Percentiles rank a stretch among this genome's conserved stretches.
Conservation (phyloP, 2,113 vertebrate species). For the Xiphophorus maculatus region DNA sequence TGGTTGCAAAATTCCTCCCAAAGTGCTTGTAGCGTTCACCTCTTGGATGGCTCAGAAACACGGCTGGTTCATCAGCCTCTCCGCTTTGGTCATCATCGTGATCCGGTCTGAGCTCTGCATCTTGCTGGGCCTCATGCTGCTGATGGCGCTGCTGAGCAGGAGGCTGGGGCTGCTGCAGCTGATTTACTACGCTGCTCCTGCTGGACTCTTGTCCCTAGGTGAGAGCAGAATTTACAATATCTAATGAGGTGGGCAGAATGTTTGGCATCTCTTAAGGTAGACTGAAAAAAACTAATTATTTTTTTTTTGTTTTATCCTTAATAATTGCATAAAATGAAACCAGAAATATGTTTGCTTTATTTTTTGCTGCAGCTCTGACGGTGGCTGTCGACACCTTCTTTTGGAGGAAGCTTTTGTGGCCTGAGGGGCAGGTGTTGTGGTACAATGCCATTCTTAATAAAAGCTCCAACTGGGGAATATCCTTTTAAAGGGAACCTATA, state of each 20-base stretch:
- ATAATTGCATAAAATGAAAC: not conserved
- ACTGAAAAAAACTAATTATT: not conserved
- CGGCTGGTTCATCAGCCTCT: slow-evolving; percentile 86
- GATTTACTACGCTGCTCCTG: slow-evolving; percentile 84
- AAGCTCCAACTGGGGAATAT: slow-evolving; percentile 98
- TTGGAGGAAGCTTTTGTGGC: slow-evolving; percentile 90
- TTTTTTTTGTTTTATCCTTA: not conserved
- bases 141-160: slow-evolving; percentile 81
- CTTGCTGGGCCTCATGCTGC: slow-evolving; percentile 88
- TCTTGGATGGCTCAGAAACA: slow-evolving; percentile 90
- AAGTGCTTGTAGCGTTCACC: slow-evolving; percentile 87
- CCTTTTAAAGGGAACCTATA: slow-evolving; percentile 73
- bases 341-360: not conserved
- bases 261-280: not conserved
- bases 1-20: not conserved
- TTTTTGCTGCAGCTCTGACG: slow-evolving; percentile 82
- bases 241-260: not conserved
- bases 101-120: slow-evolving; percentile 92
- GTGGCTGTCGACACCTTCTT: slow-evolving; percentile 90
- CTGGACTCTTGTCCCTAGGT: slow-evolving; percentile 88
- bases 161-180: slow-evolving; percentile 78
- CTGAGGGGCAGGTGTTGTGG: slow-evolving; percentile 95
- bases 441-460: slow-evolving; percentile 94
- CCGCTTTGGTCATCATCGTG: slow-evolving; percentile 89
- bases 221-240: slow-evolving; percentile 53